These are phyloP conservation scores for Machaerirhynchus nigripectus DNA, from an alignment of 2,113 vertebrate species.

Conservation along the genomic window DNA sequence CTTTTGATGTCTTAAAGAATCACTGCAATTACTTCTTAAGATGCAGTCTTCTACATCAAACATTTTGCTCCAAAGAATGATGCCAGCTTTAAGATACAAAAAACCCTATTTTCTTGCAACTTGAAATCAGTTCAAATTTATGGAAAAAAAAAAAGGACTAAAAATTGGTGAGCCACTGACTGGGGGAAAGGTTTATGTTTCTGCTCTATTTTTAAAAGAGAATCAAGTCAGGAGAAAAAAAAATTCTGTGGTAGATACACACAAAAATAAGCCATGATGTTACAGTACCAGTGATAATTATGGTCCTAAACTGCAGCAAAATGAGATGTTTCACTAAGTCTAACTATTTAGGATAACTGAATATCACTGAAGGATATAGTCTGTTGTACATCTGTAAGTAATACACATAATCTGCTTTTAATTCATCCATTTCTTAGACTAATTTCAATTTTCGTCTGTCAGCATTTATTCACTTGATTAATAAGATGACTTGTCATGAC, in stretches of 20 bases:
- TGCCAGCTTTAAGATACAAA: background rate
- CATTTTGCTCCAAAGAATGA: background rate
- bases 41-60: background rate
- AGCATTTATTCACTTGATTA: background rate
- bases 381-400: background rate
- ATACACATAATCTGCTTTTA: background rate
- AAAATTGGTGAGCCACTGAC: background rate
- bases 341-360: background rate
- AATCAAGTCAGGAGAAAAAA: background rate
- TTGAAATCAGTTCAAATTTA: background rate
- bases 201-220: background rate
- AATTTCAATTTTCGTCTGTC: background rate
- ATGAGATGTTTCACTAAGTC: background rate
- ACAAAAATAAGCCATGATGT: background rate
- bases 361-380: background rate
- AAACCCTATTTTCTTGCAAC: background rate
- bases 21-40: background rate
- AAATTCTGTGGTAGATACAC: background rate
- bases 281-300: background rate
- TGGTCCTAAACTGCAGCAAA: background rate
- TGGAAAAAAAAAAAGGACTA: background rate
- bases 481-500: background rate
- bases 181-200: background rate
- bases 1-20: background rate
- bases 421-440: background rate